Evolutionary conservation across 2,888 invertebrate genomes (phyloP), one percentile per base, ranked within the genome.

Genomic region (Nymphalis c-album): DNA sequence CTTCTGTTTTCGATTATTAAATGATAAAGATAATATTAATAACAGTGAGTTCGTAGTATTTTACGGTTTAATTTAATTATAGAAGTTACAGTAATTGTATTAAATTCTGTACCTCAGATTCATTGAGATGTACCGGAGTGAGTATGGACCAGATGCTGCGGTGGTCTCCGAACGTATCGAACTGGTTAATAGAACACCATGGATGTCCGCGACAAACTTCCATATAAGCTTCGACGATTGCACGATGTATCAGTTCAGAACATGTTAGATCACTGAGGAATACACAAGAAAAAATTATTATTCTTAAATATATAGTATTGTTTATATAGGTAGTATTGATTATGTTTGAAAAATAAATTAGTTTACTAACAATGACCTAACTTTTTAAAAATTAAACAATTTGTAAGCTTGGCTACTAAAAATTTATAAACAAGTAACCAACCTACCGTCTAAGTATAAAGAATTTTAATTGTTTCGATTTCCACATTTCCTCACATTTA

Each of bases 101-200:
- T 51, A 3, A 60, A 26, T 45, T 20, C 17, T 63, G 16, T 45
- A 91, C 91, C 86, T 92, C 91, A 1, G 86, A 71, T 77, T 90
- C 88, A 4, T 85, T 91, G 0, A 85, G 69, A 71, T 86, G 80
- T 6, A 91, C 69, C 2, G 92, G 91, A 16, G 78, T 85, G n/a
- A 91, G 78, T 51, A 91, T 75, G 2, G 91, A 86, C 13, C 88
- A 71, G 26, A 91, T 75, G 22, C 78, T 84, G 7, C 91, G 81
- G 61, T 86, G 75, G 67, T 91, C 90, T 5, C 88, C 87, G 67
- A 91, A 91, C 0, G 88, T 85, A 63, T 91, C 84, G 71, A 87
- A 84, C n/a, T 85, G 74, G 62, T 82, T 86, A 48, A 88, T 83
- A 6, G 86, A 85, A 69, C 89, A 91, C 91, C 91, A 92, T 0